phyloP scores from a whole-genome alignment of 2,113 vertebrate species.

The cattle (Bos taurus) region DNA sequence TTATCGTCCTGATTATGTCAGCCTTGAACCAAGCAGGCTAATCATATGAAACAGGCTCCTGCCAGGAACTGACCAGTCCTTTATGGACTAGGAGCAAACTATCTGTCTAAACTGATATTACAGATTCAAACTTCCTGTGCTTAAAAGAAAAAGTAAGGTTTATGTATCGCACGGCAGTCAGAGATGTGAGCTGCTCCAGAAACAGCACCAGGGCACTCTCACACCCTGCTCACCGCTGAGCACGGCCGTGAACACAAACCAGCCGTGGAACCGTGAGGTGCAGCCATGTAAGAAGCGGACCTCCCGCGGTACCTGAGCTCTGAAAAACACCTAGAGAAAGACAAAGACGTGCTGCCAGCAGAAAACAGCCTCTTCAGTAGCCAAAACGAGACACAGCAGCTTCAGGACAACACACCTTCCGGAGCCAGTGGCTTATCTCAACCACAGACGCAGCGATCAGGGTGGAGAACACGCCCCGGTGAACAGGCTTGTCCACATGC shows the following conservation, averaged over 20 bases:
- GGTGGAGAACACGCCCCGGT: constrained; percentile 86
- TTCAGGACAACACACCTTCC: constrained; percentile 81
- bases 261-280: no score
- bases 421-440: constrained; percentile 85
- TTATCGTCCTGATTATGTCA: background rate
- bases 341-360: background rate
- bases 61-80: background rate
- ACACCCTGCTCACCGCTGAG: background rate
- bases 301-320: background rate
- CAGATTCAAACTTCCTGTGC: background rate
- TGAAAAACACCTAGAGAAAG: background rate
- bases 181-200: background rate
- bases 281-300: background rate
- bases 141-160: background rate
- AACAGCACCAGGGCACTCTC: background rate
- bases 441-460: constrained; percentile 87
- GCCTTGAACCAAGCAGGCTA: background rate
- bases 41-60: background rate
- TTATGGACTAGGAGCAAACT: background rate
- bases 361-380: background rate
- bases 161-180: no score
- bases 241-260: background rate
- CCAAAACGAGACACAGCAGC: background rate
- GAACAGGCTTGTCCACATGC: constrained; percentile 71
- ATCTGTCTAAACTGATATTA: background rate